Base-by-base conservation (phyloP, 1,140 invertebrate species). In the Anoplophora glabripennis region DNA sequence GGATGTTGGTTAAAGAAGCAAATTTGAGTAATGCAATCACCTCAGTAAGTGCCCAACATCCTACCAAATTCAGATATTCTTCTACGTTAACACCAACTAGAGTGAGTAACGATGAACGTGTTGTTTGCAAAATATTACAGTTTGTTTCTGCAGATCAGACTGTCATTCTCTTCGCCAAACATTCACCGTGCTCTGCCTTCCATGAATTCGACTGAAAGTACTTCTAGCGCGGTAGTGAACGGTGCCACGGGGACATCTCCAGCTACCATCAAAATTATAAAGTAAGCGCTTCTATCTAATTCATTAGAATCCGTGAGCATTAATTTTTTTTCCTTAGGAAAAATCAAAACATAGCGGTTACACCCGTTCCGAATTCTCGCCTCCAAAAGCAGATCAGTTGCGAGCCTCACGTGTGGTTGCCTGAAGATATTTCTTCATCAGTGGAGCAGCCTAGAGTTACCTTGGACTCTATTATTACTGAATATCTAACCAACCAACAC, bases 401-500 rank as follows among this genome's bases (percentile, higher is more conserved):
- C 51, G 73, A 68, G 53, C 59, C 66, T 46, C 65, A 70, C 56
- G 62, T 75, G 8, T 69, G 54, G 46, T 3, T 57, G 15, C 10
- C 55, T 12, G 60, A 61, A 53, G 73, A 75, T 11, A 61, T 76
- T 7, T 63, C 75, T 3, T 59, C 56, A 38, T 65, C 73, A 5
- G 63, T 69, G 9, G 76, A 77, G 66, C 65, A 72, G 68, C 63
- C 81, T 66, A 54, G 68, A 57, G 83, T 93, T 14, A 90, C 89
- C 0, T 79, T 98, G 15, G 90, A 96, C 74, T 89, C 90, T 21
- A 98, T 98, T 73, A 92, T 98, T 37, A 96, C 91, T 0, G 93
- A 96, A 76, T 98, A 97, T 78, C 81, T 98, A 37, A 90, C 93
- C 40, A 96, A 97, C 79, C 96, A 99, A 76, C 92, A 94, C 76